These are phyloP conservation scores for Melanargia galathea DNA, from an alignment of 2,888 invertebrate species.

Conservation along the genomic window DNA sequence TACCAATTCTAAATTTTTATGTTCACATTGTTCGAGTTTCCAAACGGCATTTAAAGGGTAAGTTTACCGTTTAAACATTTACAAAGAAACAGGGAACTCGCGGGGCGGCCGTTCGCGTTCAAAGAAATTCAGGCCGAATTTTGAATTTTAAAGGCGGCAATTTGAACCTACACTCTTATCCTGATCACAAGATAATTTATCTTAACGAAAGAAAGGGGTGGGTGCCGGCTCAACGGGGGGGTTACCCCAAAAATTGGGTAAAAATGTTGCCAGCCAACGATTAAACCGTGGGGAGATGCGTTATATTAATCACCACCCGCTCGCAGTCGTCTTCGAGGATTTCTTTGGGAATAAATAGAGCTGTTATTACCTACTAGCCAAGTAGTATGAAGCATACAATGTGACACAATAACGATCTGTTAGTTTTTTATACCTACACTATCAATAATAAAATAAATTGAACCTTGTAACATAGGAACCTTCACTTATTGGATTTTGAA, in stretches of 20 bases:
- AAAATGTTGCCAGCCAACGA: conserved; percentile 82
- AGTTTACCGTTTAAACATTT: conserved; percentile 39
- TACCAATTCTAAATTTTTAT: conserved; percentile 9
- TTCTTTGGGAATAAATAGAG: conserved; percentile 61
- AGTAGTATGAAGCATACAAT: neutral
- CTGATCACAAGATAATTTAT: conserved; percentile 82
- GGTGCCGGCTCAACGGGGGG: conserved; percentile 55
- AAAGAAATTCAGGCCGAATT: conserved; percentile 75
- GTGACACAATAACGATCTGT: too few relatives aligned
- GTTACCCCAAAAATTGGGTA: conserved; percentile 80
- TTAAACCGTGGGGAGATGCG: conserved; percentile 82
- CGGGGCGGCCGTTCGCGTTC: conserved; percentile 51
- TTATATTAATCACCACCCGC: conserved; percentile 82
- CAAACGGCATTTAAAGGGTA: conserved; percentile 37
- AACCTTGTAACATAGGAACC: too few relatives aligned
- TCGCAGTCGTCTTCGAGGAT: conserved; percentile 74
- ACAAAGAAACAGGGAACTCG: conserved; percentile 50
- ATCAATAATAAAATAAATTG: too few relatives aligned
- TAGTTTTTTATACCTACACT: too few relatives aligned
- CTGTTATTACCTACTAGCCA: conserved; percentile 40
- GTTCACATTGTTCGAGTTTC: conserved; percentile 29
- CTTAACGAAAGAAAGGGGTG: conserved; percentile 83
- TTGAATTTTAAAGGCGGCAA: conserved; percentile 81
- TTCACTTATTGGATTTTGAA: too few relatives aligned
- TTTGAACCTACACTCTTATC: conserved; percentile 82